phyloP scores from a whole-genome alignment of 2,888 invertebrate species.

The Noctua janthe region DNA sequence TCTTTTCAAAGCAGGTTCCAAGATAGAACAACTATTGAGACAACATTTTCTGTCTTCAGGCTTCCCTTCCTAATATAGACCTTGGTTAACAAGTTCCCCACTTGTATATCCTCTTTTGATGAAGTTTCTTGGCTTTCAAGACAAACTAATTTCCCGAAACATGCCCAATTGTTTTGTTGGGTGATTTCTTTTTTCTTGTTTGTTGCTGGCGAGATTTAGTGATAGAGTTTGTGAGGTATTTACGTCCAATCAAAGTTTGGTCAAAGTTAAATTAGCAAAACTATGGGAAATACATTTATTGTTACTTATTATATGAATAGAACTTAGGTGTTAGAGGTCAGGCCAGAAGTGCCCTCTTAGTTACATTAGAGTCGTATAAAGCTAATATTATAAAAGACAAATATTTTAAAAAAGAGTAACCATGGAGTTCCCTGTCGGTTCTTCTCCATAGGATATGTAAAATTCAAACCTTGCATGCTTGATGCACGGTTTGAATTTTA shows the following conservation, averaged over 20 bases:
- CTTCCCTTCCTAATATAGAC: constrained; percentile 33
- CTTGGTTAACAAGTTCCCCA: constrained; percentile 39
- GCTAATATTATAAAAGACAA: neutral
- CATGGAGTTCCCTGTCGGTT: neutral
- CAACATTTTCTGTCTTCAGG: neutral
- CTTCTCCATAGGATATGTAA: neutral
- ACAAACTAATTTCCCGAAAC: constrained; percentile 51
- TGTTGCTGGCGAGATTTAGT: constrained; percentile 32
- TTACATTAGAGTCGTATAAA: neutral
- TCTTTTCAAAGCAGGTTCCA: constrained; percentile 6
- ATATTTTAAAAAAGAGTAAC: neutral
- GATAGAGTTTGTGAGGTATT: constrained; percentile 27
- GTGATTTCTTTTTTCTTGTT: constrained; percentile 51
- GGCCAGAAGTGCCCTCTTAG: neutral
- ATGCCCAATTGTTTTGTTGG: constrained; percentile 36
- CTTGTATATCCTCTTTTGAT: constrained; percentile 50
- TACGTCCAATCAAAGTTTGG: constrained; percentile 23
- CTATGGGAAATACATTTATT: neutral
- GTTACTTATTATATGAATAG: neutral
- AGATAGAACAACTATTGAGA: neutral
- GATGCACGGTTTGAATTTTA: too few species aligned
- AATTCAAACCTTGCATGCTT: neutral
- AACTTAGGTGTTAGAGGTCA: neutral
- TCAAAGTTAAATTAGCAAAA: constrained; percentile 14
- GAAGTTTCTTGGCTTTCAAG: constrained; percentile 39